Evolutionary conservation across 2,797 vertebrate species (phyloP).

Genomic region (Masticophis lateralis): DNA sequence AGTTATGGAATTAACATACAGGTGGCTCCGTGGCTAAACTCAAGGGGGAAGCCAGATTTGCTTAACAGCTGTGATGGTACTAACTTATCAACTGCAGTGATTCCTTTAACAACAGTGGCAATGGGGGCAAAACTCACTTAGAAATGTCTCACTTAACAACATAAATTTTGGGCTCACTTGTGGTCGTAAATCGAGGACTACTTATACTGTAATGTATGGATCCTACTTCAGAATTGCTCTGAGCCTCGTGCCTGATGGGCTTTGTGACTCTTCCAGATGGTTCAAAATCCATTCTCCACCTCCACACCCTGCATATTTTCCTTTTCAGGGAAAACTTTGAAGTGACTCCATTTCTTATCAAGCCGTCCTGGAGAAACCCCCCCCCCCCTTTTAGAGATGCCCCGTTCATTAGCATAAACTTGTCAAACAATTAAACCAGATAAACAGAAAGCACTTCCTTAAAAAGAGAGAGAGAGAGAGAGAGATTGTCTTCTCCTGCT

Average conservation of each 20-base stretch:
- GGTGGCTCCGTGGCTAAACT: no score
- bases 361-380: accelerated
- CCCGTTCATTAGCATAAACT: not conserved
- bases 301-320: not conserved
- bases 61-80: not conserved
- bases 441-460: not conserved
- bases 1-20: no score
- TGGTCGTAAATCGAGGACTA: not conserved
- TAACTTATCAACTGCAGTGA: not conserved
- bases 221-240: not conserved
- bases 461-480: not conserved
- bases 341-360: accelerated
- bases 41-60: not conserved
- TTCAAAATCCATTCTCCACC: not conserved
- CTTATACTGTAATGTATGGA: not conserved
- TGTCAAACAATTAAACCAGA: not conserved
- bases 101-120: not conserved
- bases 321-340: not conserved
- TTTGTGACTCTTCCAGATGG: not conserved
- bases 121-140: not conserved
- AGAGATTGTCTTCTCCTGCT: not conserved
- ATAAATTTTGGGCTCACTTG: not conserved
- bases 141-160: not conserved
- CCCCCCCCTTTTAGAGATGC: not conserved
- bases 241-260: not conserved